These are phyloP conservation scores for Orius insidiosus DNA, from an alignment of 1,140 invertebrate species.

Conservation along the genomic window DNA sequence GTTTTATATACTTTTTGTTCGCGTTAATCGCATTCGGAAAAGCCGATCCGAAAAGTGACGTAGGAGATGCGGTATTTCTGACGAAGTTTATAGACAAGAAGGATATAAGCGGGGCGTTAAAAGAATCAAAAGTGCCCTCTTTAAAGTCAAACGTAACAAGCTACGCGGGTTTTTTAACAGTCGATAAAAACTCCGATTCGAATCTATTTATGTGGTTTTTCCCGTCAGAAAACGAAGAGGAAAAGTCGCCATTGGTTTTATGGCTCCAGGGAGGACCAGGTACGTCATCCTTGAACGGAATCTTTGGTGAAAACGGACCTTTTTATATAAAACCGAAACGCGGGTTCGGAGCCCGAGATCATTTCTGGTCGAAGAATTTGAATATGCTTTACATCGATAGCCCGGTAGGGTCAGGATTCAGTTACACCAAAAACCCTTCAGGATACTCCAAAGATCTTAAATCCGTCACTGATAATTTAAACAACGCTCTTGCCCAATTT, in stretches of 20 bases:
- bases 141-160: constrained; percentile 2
- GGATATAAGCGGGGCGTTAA: too few relatives aligned
- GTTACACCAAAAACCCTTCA: constrained; percentile 40
- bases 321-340: constrained; percentile 25
- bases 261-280: constrained; percentile 81
- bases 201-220: constrained; percentile 69
- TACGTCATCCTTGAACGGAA: constrained; percentile 55
- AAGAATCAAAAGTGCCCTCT: too few relatives aligned
- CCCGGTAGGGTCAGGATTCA: constrained; percentile 66
- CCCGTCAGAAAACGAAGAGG: constrained; percentile 30
- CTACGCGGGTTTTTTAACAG: constrained; percentile 51
- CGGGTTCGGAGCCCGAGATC: constrained; percentile 39
- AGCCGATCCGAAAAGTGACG: too few relatives aligned
- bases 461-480: constrained; percentile 41
- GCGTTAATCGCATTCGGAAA: too few relatives aligned
- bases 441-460: constrained; percentile 42
- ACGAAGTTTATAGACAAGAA: too few relatives aligned
- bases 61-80: too few relatives aligned
- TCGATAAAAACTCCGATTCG: constrained; percentile 43
- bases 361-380: constrained; percentile 54
- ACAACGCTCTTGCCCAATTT: constrained; percentile 48
- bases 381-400: constrained; percentile 75
- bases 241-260: constrained; percentile 38
- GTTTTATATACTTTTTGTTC: too few relatives aligned
- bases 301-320: constrained; percentile 55